These are phyloP conservation scores for Cheilosia urbana DNA, from an alignment of 2,888 invertebrate genomes.

Conservation along the genomic window DNA sequence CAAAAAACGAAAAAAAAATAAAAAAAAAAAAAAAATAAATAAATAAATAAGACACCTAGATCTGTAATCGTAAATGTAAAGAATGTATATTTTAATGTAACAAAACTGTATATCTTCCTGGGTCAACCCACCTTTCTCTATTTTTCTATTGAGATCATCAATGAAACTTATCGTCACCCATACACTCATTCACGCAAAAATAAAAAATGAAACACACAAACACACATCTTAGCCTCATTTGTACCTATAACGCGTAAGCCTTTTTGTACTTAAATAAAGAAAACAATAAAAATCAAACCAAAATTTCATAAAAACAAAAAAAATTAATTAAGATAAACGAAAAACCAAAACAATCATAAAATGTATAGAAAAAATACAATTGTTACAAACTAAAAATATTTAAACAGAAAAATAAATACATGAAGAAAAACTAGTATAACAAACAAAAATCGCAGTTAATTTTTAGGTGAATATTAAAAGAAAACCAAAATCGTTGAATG, in stretches of 20 bases:
- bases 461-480: conserved; percentile 55
- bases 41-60: conserved; percentile 54
- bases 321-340: conserved; percentile 21
- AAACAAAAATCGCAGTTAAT: conserved; percentile 46
- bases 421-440: conserved; percentile 36
- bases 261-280: conserved; percentile 70
- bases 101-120: conserved; percentile 80
- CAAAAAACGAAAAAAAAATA: conserved; percentile 28
- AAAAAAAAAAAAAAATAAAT: conserved; percentile 34
- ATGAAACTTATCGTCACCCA: conserved; percentile 53
- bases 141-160: conserved; percentile 81
- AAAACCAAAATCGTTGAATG: conserved; percentile 61
- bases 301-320: conserved; percentile 50
- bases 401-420: conserved; percentile 19
- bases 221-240: conserved; percentile 80
- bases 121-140: conserved; percentile 83
- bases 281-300: conserved; percentile 52
- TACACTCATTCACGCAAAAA: conserved; percentile 40
- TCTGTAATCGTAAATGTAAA: conserved; percentile 69
- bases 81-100: conserved; percentile 74
- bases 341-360: conserved; percentile 32
- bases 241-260: conserved; percentile 79
- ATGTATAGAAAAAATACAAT: conserved; percentile 50
- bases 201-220: conserved; percentile 52
- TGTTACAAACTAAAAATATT: conserved; percentile 53